These are phyloP conservation scores for Amiota communis DNA, from an alignment of 2,888 invertebrate genomes.

Conservation along the genomic window DNA sequence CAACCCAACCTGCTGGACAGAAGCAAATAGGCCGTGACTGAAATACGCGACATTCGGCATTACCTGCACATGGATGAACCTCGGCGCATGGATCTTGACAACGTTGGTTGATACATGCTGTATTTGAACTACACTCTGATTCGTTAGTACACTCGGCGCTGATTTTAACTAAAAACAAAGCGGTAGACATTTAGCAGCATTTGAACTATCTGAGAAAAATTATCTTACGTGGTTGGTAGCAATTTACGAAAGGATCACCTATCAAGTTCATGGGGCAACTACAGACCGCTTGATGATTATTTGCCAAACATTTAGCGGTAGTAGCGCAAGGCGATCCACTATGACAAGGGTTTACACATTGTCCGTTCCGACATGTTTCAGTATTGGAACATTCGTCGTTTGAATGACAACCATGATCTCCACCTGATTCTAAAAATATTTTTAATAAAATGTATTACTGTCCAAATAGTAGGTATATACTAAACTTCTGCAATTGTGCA, in stretches of 20 bases:
- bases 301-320: conserved; percentile 84
- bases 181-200: not conserved
- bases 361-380: conserved; percentile 81
- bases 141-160: conserved; percentile 82
- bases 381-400: conserved; percentile 83
- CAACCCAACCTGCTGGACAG: conserved; percentile 89
- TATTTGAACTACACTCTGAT: conserved; percentile 83
- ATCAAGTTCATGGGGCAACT: conserved; percentile 82
- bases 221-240: conserved; percentile 74
- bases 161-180: conserved; percentile 60
- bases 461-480: too few relatives aligned
- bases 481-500: too few relatives aligned
- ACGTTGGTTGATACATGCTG: conserved; percentile 85
- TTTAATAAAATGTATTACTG: not conserved
- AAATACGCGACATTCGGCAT: conserved; percentile 85
- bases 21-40: conserved; percentile 87
- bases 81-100: conserved; percentile 88
- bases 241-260: conserved; percentile 88
- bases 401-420: conserved; percentile 79
- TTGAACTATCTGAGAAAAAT: not conserved
- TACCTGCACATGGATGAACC: conserved; percentile 85
- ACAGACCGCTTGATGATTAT: conserved; percentile 85
- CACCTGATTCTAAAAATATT: conserved; percentile 59
- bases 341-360: conserved; percentile 85
- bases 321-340: conserved; percentile 80